Evolutionary conservation across 1,140 invertebrate genomes (phyloP), one percentile per base, ranked within the genome.

Genomic region (Sycobia sp.): DNA sequence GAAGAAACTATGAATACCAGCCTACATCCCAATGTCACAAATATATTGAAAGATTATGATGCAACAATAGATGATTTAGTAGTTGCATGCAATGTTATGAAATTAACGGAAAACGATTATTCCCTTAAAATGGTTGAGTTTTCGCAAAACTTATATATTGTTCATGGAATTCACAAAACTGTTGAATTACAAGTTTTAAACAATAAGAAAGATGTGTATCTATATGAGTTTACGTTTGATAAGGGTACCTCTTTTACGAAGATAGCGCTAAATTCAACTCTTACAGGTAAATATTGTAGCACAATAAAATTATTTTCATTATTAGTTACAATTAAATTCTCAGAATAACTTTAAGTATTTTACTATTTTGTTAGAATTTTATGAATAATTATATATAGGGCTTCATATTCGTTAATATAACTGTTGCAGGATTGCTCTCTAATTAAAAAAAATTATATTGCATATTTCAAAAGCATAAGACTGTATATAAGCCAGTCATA

Each of bases 141-240:
- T 32, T 27, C 79, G 3, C 74, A 76, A 1, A 84, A 86, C 58
- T 62, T 74, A 0, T 77, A 77, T 27, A 85, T 87, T 57, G 32
- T 66, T 4, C 68, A 73, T 38, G 78, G 76, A 22, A 71, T 76
- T 36, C 70, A 81, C 23, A 75, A 79, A 51, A 77, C 81, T 23
- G 65, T 76, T 9, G 67, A 81, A 61, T 64, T 78, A 3, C 80
- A 84, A 11, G 60, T 74, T 0, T 69, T 73, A 11, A 63, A 66
- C 25, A 66, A 58, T 3, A 13, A 55, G 0, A 56, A 66, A 20
- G 71, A 79, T 0, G 73, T 82, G 1, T 87, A 82, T 64, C 71
- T 84, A 43, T 86, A 86, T 57, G 72, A 75, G 67, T 85, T 86
- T 69, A 73, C 79, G 29, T 82, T 76, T 49, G 72, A 79, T 2